Base-by-base conservation (phyloP, 2,797 vertebrate species). In the Atherinosoma microstoma region DNA sequence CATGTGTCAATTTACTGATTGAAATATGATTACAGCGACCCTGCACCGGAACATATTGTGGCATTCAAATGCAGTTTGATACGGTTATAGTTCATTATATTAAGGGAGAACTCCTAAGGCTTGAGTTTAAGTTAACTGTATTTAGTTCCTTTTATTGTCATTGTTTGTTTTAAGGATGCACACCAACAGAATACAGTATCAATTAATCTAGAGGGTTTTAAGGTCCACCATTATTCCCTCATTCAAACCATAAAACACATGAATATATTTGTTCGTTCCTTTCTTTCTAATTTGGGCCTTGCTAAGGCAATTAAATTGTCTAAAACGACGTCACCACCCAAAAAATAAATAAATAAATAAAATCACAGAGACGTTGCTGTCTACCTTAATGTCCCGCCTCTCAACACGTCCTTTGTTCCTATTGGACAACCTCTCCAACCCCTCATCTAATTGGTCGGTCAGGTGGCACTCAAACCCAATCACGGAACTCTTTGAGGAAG, bases 401-500 rank as follows among this genome's bases (percentile, higher is more conserved):
- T 3, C 0, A 1, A 0, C 2, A 0, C 32, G 4, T 57, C 5
- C 2, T 18, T 0, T 1, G 1, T 29, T 78, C 7, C 63, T 15
- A 94, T 90, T 94, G 91, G 91, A 18, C 60, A 0, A 1, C 0
- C 0, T 0, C 0, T 0, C 5, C 0, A 0, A 47, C 13, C 0
- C 22, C 0, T 10, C 58, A 20, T 0, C 2, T 60, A 2, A 78
- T 93, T 95, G 93, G 93, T 58, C 6, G 1, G 0, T 6, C 6
- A 6, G 16, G 16, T 69, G 82, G 1, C 89, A 79, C 20, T 93
- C 81, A 85, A 78, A 53, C 4, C 8, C 54, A 12, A 76, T 89
- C 58, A 34, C 82, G 93, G 91, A 94, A 93, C 62, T 70, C 18
- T 13, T 85, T 65, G 67, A 91, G 92, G 92, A 94, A 94, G 88